Conservation (phyloP, 2,113 vertebrate genomes). For the Nyctibius bracteatus region DNA sequence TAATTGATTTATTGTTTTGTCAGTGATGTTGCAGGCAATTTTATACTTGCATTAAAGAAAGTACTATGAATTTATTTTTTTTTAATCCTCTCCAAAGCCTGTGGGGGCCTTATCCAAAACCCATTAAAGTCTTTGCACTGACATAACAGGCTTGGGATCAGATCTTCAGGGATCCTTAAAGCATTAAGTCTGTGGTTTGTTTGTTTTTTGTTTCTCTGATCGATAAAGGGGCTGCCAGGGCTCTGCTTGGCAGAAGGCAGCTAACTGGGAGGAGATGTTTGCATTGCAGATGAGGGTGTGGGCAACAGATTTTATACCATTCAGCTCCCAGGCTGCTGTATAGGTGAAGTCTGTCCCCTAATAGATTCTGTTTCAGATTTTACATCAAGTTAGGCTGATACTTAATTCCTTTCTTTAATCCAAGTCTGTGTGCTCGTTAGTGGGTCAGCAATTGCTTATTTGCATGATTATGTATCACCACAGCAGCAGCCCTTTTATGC, state of each 20-base stretch:
- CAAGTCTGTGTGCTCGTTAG: neutral
- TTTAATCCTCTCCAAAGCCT: neutral
- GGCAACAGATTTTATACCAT: neutral
- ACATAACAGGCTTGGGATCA: neutral
- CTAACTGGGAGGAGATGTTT: neutral
- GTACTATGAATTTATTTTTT: neutral
- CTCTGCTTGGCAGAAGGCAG: slow-evolving; percentile 7
- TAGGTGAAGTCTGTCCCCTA: neutral
- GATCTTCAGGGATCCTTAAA: neutral
- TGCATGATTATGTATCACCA: neutral
- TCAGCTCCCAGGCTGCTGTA: neutral
- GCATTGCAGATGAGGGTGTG: neutral
- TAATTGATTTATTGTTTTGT: neutral
- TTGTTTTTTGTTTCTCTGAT: slow-evolving; percentile 32
- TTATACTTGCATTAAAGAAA: neutral
- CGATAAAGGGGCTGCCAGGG: neutral
- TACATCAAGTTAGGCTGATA: neutral
- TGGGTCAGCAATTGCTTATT: slow-evolving; percentile 14
- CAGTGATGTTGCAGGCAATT: neutral
- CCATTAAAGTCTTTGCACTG: neutral
- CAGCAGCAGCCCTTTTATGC: neutral
- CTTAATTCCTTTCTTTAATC: neutral
- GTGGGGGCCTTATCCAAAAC: neutral
- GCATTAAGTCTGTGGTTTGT: neutral
- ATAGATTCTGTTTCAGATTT: neutral